Evolutionary conservation across 2,888 invertebrate species (phyloP), one percentile per base, ranked within the genome.

Genomic region (Fragum fragum): DNA sequence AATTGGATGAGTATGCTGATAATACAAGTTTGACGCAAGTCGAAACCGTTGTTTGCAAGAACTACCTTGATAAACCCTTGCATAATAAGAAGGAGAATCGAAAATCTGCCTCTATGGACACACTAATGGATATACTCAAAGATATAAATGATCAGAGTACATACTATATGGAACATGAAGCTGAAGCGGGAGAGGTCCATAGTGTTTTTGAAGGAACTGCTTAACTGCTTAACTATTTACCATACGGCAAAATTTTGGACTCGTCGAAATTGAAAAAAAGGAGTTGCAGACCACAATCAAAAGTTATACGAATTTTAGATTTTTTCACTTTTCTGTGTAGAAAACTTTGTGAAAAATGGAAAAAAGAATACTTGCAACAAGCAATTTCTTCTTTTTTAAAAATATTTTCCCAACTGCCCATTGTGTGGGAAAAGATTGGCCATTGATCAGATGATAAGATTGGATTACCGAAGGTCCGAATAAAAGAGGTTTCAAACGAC

Each of bases 51-150:
- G 2, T 3, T 1, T 14, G 18, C 14, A 47, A 47, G 14, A n/a
- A n/a, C 14, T 16, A 14, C 14, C 7, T 21, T 29, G n/a, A 63
- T 32, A 23, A 6, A 28, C 21, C 1, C 2, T 3, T 36, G 32
- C 16, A 16, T 1, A 42, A 14, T 1, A 28, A 47, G 18, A 39
- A 14, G 26, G 18, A 23, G 42, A 52, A 29, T 18, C 14, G 53
- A 32, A 32, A 36, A 36, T 52, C 71, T 1, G 29, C 32, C 14
- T 71, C 71, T 21, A 57, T 71, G 55, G 71, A 71, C 1, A 53
- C 71, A 2, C 23, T 71, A n/a, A 71, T 71, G 71, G 29, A 57
- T n/a, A 71, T 55, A 36, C n/a, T 71, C 32, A 32, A 36, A 32
- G 21, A 28, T 36, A 57, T 71, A 21, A 71, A 71, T 52, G 29